These are phyloP conservation scores for Muscicapa adusta DNA, from an alignment of 2,113 vertebrate species.

Conservation along the genomic window DNA sequence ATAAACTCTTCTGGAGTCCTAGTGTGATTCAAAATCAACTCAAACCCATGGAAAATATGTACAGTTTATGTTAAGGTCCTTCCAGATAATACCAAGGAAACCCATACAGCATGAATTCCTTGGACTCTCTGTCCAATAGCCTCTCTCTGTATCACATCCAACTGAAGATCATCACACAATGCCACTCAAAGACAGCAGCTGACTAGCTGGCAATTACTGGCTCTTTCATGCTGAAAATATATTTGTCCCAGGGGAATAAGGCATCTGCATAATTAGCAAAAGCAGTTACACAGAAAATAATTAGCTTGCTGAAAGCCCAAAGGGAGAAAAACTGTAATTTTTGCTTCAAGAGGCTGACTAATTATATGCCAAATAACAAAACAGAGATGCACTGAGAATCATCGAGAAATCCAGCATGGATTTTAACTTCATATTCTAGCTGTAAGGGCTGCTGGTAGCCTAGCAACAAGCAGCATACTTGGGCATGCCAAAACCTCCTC, in stretches of 20 bases:
- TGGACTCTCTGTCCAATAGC: neutral
- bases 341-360: conserved; percentile 64
- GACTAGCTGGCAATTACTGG: conserved; percentile 59
- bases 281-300: conserved; percentile 64
- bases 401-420: conserved; percentile 47
- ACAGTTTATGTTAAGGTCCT: neutral
- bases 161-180: conserved; percentile 26
- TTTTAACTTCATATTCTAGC: conserved; percentile 62
- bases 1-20: neutral
- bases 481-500: conserved; percentile 46
- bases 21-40: neutral
- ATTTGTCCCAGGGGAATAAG: conserved; percentile 53
- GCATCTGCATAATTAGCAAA: conserved; percentile 70
- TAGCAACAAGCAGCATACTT: conserved; percentile 71
- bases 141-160: conserved; percentile 26
- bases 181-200: conserved; percentile 31
- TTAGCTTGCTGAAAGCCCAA: conserved; percentile 62
- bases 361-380: conserved; percentile 57
- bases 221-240: conserved; percentile 68
- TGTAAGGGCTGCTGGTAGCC: conserved; percentile 59
- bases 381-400: conserved; percentile 15
- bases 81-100: neutral
- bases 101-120: neutral
- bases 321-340: conserved; percentile 66
- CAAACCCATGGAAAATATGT: neutral